Evolutionary conservation across 2,113 vertebrate species (phyloP), one percentile per base, ranked within the genome.

Genomic region (Tricholaema leucomelas): DNA sequence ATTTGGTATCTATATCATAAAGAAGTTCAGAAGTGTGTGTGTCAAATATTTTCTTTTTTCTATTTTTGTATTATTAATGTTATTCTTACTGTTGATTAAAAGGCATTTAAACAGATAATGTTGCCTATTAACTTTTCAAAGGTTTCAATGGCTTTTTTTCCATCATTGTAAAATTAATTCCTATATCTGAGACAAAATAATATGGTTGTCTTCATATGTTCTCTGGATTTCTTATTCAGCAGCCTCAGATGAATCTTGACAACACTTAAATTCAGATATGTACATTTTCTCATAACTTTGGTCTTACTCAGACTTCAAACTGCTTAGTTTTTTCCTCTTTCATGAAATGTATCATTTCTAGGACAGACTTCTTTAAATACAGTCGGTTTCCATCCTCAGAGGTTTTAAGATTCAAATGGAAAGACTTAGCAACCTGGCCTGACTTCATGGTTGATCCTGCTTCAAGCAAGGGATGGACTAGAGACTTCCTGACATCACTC

Each of bases 151-250:
- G 5, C 58, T 77, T 82, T 72, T 3, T 36, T 86, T 81, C 25
- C 9, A 52, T 77, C n/a, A 54, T 25, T 46, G 5, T 38, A 88
- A 74, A 89, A 84, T 56, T 38, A 44, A 5, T 61, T 91, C 21
- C 18, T 73, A 2, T 24, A 33, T 6, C 10, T 65, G 40, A 33
- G 18, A 9, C 59, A 74, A 44, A 25, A 2, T 6, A 18, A n/a
- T 9, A 17, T 0, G 0, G 61, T 61, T 55, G 5, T 44, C 20
- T 28, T 77, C 2, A 2, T 27, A 12, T 27, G 11, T 81, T 46
- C 42, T 66, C 54, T 42, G 27, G n/a, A 36, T 52, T 14, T 64
- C n/a, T 60, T 11, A 25, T 40, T 58, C 31, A 67, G 20, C 63
- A 25, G n/a, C 27, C 15, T 56, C 38, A 52, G 27, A 24, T 48